phyloP scores from a whole-genome alignment of 2,888 invertebrate genomes.

The Theretra japonica region DNA sequence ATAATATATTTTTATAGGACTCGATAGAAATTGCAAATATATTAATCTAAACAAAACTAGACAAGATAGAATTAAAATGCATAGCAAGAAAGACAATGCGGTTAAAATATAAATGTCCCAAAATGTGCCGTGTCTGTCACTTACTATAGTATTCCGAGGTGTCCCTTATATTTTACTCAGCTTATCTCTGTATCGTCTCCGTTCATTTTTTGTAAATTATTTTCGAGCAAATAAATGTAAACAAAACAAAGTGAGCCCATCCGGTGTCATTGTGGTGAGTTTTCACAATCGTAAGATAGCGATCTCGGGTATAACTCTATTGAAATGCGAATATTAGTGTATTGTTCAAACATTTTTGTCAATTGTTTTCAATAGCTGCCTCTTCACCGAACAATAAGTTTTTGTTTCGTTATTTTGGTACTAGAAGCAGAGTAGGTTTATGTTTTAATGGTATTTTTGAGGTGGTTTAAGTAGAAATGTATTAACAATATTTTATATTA shows the following conservation, averaged over 20 bases:
- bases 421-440: neutral
- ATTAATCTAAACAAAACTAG: too few relatives aligned
- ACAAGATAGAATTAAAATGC: too few relatives aligned
- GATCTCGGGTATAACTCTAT: conserved; percentile 27
- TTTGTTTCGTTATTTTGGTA: neutral
- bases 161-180: conserved; percentile 49
- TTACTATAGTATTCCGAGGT: conserved; percentile 35
- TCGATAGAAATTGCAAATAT: too few relatives aligned
- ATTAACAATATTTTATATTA: too few relatives aligned
- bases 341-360: conserved; percentile 28
- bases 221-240: conserved; percentile 71
- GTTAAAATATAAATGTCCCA: neutral
- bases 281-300: conserved; percentile 38
- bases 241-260: conserved; percentile 66
- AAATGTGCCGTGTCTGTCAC: conserved; percentile 26
- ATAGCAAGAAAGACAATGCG: neutral
- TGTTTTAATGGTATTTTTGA: too few relatives aligned
- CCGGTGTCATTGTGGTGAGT: conserved; percentile 67
- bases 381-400: neutral
- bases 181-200: conserved; percentile 60
- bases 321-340: conserved; percentile 28
- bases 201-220: conserved; percentile 64
- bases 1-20: too few relatives aligned
- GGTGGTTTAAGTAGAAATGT: too few relatives aligned
- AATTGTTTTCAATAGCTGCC: neutral